Evolutionary conservation across 2,797 vertebrate genomes (phyloP).

Genomic region (Ctenochaetus hawaiiensis): DNA sequence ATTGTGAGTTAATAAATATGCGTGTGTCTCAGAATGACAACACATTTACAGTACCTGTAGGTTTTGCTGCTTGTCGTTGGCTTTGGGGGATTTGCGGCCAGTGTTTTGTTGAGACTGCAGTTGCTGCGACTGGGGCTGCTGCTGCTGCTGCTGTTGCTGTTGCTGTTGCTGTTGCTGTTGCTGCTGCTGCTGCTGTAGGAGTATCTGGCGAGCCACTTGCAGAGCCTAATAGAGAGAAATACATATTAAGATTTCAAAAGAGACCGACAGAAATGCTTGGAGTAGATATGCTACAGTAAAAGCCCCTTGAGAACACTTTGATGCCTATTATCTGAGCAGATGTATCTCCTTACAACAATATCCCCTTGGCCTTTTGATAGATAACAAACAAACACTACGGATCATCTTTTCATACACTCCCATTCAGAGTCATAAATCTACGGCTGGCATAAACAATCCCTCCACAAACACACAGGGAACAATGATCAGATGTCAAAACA

Average conservation of each 20-base stretch:
- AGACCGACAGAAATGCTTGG: slow-evolving; percentile 49
- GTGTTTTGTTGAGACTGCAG: slow-evolving; percentile 88
- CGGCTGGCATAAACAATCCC: slow-evolving; percentile 39
- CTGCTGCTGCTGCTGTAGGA: slow-evolving; percentile 91
- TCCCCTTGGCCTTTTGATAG: slow-evolving; percentile 60
- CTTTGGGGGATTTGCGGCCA: slow-evolving; percentile 93
- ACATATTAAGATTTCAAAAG: slow-evolving; percentile 45
- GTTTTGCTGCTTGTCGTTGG: slow-evolving; percentile 92
- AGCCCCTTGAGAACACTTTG: slow-evolving; percentile 60
- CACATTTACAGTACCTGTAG: slow-evolving; percentile 88
- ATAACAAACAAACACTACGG: slow-evolving; percentile 70
- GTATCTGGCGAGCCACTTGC: slow-evolving; percentile 95
- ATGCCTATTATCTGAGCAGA: slow-evolving; percentile 58
- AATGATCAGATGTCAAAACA: slow-evolving; percentile 75
- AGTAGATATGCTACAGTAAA: slow-evolving; percentile 51
- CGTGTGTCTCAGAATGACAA: slow-evolving; percentile 13
- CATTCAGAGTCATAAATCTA: slow-evolving; percentile 33
- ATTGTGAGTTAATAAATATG: slow-evolving; percentile 27
- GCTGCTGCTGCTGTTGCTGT: slow-evolving; percentile 87
- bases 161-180: slow-evolving; percentile 88
- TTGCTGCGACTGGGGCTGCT: slow-evolving; percentile 88
- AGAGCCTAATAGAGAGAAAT: slow-evolving; percentile 87
- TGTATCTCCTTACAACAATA: slow-evolving; percentile 60
- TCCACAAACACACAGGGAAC: slow-evolving; percentile 57
- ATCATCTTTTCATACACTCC: slow-evolving; percentile 51